phyloP scores from a whole-genome alignment of 2,113 vertebrate genomes.

The Phoenicopterus ruber region DNA sequence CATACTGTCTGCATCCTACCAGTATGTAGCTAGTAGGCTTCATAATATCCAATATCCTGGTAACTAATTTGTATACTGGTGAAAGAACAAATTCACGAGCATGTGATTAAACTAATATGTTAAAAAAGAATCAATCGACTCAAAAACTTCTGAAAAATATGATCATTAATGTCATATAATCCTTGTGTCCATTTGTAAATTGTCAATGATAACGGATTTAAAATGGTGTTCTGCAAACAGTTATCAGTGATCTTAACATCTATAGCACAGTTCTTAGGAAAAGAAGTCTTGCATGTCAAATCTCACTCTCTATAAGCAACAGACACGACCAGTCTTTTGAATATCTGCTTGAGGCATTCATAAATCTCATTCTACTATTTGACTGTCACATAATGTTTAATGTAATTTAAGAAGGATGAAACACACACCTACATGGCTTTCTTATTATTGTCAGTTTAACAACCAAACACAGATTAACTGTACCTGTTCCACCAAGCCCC shows the following conservation, averaged over 20 bases:
- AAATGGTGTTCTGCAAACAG: background rate
- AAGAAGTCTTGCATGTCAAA: background rate
- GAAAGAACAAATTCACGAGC: background rate
- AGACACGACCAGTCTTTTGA: background rate
- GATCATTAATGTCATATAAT: background rate
- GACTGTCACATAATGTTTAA: background rate
- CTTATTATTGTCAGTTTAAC: background rate
- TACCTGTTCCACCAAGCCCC: background rate
- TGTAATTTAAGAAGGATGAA: background rate
- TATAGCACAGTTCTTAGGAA: background rate
- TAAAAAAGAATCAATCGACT: background rate
- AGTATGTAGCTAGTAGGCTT: background rate
- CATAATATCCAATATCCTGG: background rate
- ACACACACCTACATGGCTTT: background rate
- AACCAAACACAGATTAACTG: background rate
- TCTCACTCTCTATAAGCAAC: background rate
- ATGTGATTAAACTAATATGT: background rate
- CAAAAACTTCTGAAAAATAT: background rate
- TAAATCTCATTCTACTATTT: background rate
- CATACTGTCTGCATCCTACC: background rate
- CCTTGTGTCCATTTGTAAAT: background rate
- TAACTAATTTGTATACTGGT: background rate
- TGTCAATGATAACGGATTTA: background rate
- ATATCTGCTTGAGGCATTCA: background rate
- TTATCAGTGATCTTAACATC: background rate